A percentile compares a stretch with the other conserved stretches of the same genome.
These are phyloP conservation scores for Alethe diademata DNA, from an alignment of 2,113 vertebrate genomes.

Conservation along the genomic window DNA sequence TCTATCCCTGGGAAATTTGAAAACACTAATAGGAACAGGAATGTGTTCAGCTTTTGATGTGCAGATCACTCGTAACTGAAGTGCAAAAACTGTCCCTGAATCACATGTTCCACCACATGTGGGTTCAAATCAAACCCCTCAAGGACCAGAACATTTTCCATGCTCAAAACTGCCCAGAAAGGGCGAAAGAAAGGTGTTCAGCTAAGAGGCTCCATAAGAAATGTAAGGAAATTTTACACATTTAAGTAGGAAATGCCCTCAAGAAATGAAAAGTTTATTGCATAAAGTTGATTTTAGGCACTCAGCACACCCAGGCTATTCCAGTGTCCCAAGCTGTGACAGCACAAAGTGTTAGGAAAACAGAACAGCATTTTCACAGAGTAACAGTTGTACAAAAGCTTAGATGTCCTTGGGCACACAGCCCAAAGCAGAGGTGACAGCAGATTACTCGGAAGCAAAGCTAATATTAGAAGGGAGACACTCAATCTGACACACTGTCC, in stretches of 20 bases:
- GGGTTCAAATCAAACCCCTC: background rate
- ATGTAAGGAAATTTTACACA: background rate
- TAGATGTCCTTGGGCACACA: background rate
- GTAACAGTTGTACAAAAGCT: background rate
- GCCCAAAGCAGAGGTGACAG: conserved; percentile 44
- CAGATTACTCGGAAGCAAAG: conserved; percentile 48
- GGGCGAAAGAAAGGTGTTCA: background rate
- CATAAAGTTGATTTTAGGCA: background rate
- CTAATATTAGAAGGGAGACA: conserved; percentile 57
- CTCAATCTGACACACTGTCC: conserved; percentile 5
- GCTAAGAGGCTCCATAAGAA: background rate
- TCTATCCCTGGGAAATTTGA: background rate
- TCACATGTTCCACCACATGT: accelerated
- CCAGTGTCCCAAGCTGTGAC: background rate
- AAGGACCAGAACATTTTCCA: background rate
- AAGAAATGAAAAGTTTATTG: background rate
- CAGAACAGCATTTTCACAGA: conserved; percentile 6
- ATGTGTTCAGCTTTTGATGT: background rate
- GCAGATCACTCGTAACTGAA: background rate
- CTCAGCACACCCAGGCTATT: background rate
- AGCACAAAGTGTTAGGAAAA: background rate
- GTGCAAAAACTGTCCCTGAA: background rate
- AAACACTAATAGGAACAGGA: background rate
- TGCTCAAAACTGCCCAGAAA: background rate
- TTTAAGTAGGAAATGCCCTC: background rate